These are phyloP conservation scores for Thaumetopoea pityocampa DNA, from an alignment of 1,140 invertebrate genomes.

Conservation along the genomic window DNA sequence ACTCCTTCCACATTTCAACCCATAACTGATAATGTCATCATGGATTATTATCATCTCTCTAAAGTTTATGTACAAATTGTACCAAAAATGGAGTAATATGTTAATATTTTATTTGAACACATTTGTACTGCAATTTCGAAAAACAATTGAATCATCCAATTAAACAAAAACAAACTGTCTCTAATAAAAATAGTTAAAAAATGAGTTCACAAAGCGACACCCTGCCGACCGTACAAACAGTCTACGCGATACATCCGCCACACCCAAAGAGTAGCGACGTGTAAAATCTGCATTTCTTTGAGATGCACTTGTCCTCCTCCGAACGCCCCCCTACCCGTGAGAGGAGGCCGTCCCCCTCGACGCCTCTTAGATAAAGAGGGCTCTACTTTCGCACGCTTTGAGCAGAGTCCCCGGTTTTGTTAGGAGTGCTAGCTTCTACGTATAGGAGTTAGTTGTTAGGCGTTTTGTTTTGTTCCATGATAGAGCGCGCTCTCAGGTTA, in stretches of 20 bases:
- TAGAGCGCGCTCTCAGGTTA: conserved; percentile 35
- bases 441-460: conserved; percentile 34
- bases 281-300: conserved; percentile 76
- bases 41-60: no score
- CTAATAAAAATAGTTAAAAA: no score
- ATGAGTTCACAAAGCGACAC: not conserved
- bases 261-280: conserved; percentile 71
- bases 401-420: conserved; percentile 59
- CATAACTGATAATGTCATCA: no score
- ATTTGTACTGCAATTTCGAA: no score
- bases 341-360: no score
- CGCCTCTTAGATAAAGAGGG: conserved; percentile 65
- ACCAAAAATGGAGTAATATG: no score
- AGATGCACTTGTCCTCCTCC: conserved; percentile 67
- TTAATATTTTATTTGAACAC: no score
- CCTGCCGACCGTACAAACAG: conserved; percentile 29
- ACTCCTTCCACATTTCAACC: no score
- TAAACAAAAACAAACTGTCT: no score
- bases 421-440: conserved; percentile 12
- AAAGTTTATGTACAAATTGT: no score
- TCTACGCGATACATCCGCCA: conserved; percentile 57
- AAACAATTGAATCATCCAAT: no score
- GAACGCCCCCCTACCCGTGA: conserved; percentile 6
- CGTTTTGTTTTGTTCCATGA: conserved; percentile 50
- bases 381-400: conserved; percentile 68